Base-by-base conservation (phyloP, 2,113 vertebrate genomes). In the Myiopsitta monachus region DNA sequence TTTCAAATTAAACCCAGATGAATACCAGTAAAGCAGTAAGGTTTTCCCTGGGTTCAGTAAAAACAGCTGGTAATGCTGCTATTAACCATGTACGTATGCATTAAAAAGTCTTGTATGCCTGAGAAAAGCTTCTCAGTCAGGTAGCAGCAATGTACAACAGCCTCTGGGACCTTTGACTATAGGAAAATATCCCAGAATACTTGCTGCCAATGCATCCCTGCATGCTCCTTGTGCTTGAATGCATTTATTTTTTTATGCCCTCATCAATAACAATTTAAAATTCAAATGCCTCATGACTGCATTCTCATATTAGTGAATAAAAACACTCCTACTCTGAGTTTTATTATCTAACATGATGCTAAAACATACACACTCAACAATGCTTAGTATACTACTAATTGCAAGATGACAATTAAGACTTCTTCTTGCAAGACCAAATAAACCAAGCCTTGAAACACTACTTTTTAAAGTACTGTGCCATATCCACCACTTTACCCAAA, bases 1-100 rank as follows among this genome's bases (percentile, higher is more conserved):
- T 87, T 95, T 94, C 77, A 91, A 90, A 96, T 97, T 93, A 96
- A 94, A 93, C 23, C 44, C 91, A 88, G 75, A 96, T 83, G 86
- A 96, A 67, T 83, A 93, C 93, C 55, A 75, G 68, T 85, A 92
- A 92, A 93, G 41, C 80, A 94, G 63, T 61, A 67, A 61, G 41
- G 39, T 80, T 86, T 94, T 96, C 73, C 52, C 39, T 69, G 36
- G 46, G 47, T 96, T 95, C 54, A 30, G 89, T 93, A 94, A 94
- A 94, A 95, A 75, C 82, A 94, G 90, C 86, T 91, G 90, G 87
- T 76, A 73, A 88, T 90, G 70, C 77, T 54, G 70, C 79, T 88
- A 93, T 94, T 87, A 94, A 95, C 96, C 88, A 90, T 5, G 27
- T 83, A 86, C 5, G 6, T 83, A 73, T 73, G 36, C 55, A 89